Evolutionary conservation across 2,888 invertebrate species (phyloP).

Genomic region (Norana najaformis): DNA sequence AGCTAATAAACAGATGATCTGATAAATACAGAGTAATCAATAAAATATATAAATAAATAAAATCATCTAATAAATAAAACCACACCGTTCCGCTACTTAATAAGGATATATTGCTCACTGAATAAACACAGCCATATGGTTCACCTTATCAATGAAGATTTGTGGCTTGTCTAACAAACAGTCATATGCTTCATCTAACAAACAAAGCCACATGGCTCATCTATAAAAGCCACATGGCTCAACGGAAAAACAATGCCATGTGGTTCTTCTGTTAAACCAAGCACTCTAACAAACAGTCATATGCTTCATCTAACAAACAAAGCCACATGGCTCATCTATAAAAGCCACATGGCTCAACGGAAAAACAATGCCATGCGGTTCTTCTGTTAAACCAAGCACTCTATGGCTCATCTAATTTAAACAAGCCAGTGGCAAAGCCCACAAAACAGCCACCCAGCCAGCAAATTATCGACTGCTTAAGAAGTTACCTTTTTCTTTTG

Average conservation of each 20-base stretch:
- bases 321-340: background rate
- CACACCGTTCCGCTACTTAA: background rate
- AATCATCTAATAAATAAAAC: background rate
- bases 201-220: background rate
- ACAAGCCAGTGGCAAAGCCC: too few relatives aligned
- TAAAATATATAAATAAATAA: background rate
- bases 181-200: background rate
- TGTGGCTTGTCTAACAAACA: background rate
- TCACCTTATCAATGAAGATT: background rate
- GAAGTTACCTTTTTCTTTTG: slow-evolving; percentile 71
- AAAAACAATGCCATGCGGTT: background rate
- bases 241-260: background rate
- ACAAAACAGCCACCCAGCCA: background rate
- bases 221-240: background rate
- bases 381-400: background rate
- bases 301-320: background rate
- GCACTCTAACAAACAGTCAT: background rate
- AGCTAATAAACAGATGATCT: background rate
- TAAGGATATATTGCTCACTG: background rate
- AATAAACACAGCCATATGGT: background rate
- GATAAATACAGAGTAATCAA: background rate
- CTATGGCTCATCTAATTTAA: too few relatives aligned
- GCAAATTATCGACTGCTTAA: background rate
- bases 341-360: too few relatives aligned
- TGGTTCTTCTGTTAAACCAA: background rate